phyloP scores from a whole-genome alignment of 2,797 vertebrate genomes.

The Sebastes trivittatus region DNA sequence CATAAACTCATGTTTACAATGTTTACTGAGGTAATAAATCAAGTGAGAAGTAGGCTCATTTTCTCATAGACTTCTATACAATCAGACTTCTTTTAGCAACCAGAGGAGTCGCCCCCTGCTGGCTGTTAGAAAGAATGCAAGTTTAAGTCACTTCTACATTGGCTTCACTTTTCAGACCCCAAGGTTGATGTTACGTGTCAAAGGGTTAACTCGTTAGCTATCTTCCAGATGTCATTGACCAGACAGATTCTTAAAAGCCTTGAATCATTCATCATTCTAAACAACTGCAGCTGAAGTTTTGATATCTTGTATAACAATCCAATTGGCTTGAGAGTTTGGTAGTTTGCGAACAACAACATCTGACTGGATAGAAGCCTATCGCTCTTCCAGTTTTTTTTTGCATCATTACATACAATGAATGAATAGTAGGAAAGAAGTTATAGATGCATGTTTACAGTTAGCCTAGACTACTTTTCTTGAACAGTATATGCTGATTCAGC shows the following conservation, averaged over 20 bases:
- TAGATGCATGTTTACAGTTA: neutral
- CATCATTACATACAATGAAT: neutral
- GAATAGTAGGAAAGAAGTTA: neutral
- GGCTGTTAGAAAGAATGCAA: no score
- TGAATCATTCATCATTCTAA: neutral
- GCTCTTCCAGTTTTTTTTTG: neutral
- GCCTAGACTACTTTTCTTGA: neutral
- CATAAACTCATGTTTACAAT: no score
- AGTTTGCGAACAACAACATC: neutral
- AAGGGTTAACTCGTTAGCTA: no score
- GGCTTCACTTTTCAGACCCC: no score
- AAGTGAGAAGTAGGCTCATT: no score
- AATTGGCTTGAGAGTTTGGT: neutral
- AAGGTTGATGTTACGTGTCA: no score
- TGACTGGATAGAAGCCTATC: neutral
- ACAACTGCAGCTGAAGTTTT: neutral
- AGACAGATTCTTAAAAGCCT: neutral
- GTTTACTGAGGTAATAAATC: no score
- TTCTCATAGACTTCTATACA: no score
- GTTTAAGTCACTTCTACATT: no score
- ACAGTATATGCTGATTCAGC: neutral
- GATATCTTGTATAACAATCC: neutral
- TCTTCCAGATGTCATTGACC: neutral
- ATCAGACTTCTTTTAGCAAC: no score
- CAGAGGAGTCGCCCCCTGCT: no score